Base-by-base conservation (phyloP, 2,113 vertebrate genomes). In the Proteles cristata region DNA sequence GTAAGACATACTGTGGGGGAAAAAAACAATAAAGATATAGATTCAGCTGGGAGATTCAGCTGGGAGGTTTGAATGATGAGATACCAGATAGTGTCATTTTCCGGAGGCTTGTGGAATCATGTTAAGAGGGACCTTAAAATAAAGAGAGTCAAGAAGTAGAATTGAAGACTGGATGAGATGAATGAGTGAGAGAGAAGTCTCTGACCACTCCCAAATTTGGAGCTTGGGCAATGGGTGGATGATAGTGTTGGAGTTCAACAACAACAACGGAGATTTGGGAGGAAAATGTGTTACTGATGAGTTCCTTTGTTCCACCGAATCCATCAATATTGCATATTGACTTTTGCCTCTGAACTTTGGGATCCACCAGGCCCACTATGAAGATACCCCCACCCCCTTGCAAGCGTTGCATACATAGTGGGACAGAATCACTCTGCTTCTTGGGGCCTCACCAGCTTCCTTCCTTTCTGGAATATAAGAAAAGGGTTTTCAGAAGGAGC, bases 11-110 rank as follows among this genome's bases (percentile, higher is more conserved):
- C 2, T 79, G 69, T 43, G 23, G 45, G 7, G 8, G 6, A 63
- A 45, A 74, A 39, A 33, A 86, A 17, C 73, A 5, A 65, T 48
- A 68, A 93, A 93, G 45, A 68, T n/a, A 65, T 7, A 81, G 83
- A 66, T 86, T 69, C 83, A 95, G 53, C 50, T 88, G 77, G 69
- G 73, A 79, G 23, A 66, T 86, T 69, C 83, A 95, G 53, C 50
- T 88, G 77, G 69, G 73, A 79, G 23, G 11, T 65, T 55, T 82
- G 74, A 90, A 73, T 9, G 15, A 12, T 58, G 50, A 92, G 25
- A 19, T 77, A 15, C 19, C 28, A 2, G 8, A 82, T 65, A 53
- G 61, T 71, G 71, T 26, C 61, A 39, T 95, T 94, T 86, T 93
- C 74, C 73, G 43, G 63, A 90, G 35, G 7, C 69, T 58, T n/a